Evolutionary conservation across 1,140 invertebrate genomes (phyloP).

Genomic region (Lysiphlebus fabarum): DNA sequence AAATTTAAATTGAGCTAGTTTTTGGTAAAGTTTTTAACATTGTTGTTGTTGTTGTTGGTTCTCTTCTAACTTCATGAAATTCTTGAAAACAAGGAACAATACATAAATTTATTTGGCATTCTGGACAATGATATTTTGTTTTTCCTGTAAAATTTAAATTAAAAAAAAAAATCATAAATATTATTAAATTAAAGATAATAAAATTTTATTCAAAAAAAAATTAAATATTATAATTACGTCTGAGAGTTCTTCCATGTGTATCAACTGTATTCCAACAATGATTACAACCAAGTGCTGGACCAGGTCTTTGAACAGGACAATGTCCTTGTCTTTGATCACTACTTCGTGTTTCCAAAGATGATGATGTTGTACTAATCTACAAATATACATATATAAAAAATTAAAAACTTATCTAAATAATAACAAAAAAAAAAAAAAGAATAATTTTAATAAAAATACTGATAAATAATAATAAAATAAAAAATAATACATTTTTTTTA

Average conservation of each 20-base stretch:
- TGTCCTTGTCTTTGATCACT: conserved; percentile 57
- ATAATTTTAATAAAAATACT: conserved; percentile 1
- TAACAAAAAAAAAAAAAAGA: no score
- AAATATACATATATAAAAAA: neutral
- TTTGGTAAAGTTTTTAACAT: conserved; percentile 49
- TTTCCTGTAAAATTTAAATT: conserved; percentile 47
- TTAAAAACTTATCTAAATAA: neutral
- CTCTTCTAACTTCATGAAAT: conserved; percentile 63
- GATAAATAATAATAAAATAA: neutral
- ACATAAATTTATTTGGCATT: conserved; percentile 81
- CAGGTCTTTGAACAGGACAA: conserved; percentile 73
- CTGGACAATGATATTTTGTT: conserved; percentile 84
- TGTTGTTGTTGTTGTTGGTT: conserved; percentile 36
- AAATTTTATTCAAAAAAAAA: no score
- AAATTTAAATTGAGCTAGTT: conserved; percentile 46
- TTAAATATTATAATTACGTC: conserved; percentile 54
- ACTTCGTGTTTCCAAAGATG: conserved; percentile 9
- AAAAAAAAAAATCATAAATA: no score
- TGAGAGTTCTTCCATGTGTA: conserved; percentile 70
- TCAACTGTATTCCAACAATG: conserved; percentile 87
- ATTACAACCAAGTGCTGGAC: conserved; percentile 79
- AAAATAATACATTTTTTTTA: neutral
- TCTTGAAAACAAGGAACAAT: conserved; percentile 84
- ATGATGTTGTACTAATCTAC: neutral
- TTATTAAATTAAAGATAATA: no score